Base-by-base conservation (phyloP, 2,888 invertebrate species). In the Pristionchus arcanus region DNA sequence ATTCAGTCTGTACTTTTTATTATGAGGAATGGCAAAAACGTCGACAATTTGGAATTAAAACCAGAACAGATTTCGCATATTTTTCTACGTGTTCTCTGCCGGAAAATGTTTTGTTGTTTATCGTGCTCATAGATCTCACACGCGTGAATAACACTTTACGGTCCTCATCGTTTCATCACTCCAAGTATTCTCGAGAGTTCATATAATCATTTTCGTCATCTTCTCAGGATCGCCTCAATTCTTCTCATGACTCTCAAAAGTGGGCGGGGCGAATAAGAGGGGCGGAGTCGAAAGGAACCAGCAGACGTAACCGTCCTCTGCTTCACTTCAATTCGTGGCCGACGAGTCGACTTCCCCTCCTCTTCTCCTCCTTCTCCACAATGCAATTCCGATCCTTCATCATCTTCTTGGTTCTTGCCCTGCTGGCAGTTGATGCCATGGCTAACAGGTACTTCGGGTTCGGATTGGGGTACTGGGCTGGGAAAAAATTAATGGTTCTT, bases 371-470 rank as follows among this genome's bases (percentile, higher is more conserved):
- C 31, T 25, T 55, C 42, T 66, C 42, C 55, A 59, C 15, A 34
- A 71, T 77, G 88, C 88, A 88, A 16, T 68, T 87, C 68, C 87
- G 87, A 42, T 87, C 87, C 21, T 49, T 87, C 68, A 37, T 87
- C 68, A 16, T 87, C 87, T 87, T 42, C 68, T 15, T 87, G 37
- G 49, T 87, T 5, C 42, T 87, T 1, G 87, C 87, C 19, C 87
- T 87, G 28, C 63, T 87, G n/a, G 87, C 68, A n/a, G 87, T 87
- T 2, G 42, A 68, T 28, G 28, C 68, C 16, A 87, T 87, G 87
- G 87, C 87, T 34, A 68, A 34, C 87, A 87, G 66, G 87, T 87
- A 59, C 59, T 19, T 13, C n/a, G n/a, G n/a, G n/a, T n/a, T n/a
- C n/a, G n/a, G n/a, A n/a, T n/a, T n/a, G n/a, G n/a, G n/a, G n/a